Conservation (phyloP, 2,888 invertebrate species). For the Gasteruption jaculator region DNA sequence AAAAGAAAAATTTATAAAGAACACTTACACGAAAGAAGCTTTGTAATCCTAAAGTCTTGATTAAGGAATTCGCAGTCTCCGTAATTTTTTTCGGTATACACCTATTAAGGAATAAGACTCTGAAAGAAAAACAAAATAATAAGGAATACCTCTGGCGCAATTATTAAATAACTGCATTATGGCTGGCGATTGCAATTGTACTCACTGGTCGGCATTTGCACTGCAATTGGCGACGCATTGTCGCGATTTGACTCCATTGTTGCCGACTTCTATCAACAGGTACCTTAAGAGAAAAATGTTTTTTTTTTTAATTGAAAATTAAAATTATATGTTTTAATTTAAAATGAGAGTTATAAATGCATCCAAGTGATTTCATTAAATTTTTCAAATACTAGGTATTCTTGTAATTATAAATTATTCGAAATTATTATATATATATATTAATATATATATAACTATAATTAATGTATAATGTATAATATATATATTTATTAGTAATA, state of each 20-base stretch:
- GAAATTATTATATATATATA: too few species aligned
- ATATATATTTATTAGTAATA: too few species aligned
- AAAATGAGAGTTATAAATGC: too few species aligned
- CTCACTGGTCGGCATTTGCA: constrained; percentile 33
- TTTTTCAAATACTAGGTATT: too few species aligned
- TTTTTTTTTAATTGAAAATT: too few species aligned
- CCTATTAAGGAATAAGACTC: constrained; percentile 54
- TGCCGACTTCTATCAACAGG: constrained; percentile 25
- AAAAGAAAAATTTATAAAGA: constrained; percentile 9
- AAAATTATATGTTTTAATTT: too few species aligned
- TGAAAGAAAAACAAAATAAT: constrained; percentile 37
- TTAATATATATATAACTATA: too few species aligned
- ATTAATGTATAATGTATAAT: too few species aligned
- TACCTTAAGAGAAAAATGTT: constrained; percentile 27
- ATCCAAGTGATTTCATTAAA: too few species aligned
- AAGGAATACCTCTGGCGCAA: background rate
- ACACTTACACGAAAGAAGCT: constrained; percentile 54
- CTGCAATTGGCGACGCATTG: constrained; percentile 45
- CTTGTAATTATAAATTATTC: too few species aligned
- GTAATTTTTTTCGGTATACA: constrained; percentile 53
- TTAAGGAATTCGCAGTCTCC: constrained; percentile 48
- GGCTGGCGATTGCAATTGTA: constrained; percentile 13
- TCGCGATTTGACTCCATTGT: constrained; percentile 34
- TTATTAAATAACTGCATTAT: background rate
- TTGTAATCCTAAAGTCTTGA: constrained; percentile 54